These are phyloP conservation scores for Hemicrepidius hirtus DNA, from an alignment of 2,888 invertebrate species.

Conservation along the genomic window DNA sequence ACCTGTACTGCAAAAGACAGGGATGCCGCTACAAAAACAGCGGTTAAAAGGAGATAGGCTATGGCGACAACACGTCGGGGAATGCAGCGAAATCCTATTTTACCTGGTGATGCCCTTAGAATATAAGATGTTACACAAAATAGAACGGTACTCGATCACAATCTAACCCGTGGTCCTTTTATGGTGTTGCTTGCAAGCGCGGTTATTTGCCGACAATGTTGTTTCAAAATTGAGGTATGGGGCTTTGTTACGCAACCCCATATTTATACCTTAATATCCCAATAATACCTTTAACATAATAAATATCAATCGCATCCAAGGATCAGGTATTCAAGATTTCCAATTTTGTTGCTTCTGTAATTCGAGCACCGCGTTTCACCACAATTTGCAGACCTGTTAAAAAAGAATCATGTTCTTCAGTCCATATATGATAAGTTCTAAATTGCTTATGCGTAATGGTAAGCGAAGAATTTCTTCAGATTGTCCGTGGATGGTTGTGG, in stretches of 20 bases:
- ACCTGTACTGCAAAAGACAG: constrained; percentile 61
- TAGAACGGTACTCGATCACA: constrained; percentile 39
- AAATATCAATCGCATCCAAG: constrained; percentile 9
- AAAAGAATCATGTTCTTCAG: constrained; percentile 1
- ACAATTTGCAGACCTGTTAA: constrained; percentile 6
- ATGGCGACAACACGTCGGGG: constrained; percentile 71
- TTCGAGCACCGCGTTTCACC: background rate
- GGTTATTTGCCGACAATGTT: constrained; percentile 43
- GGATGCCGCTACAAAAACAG: constrained; percentile 52
- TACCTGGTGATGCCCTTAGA: constrained; percentile 66
- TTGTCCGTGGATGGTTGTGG: constrained; percentile 68
- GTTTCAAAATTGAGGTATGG: constrained; percentile 44
- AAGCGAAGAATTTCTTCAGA: constrained; percentile 49
- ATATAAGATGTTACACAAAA: constrained; percentile 37
- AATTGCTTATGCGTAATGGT: constrained; percentile 39
- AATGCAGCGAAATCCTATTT: constrained; percentile 71
- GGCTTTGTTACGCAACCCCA: constrained; percentile 39
- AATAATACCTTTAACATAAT: constrained; percentile 30
- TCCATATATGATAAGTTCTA: constrained; percentile 28
- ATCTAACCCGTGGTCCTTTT: constrained; percentile 27
- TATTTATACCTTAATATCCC: constrained; percentile 40
- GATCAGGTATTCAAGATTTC: background rate
- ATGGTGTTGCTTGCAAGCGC: constrained; percentile 13
- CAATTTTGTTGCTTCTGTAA: constrained; percentile 1
- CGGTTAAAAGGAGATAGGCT: constrained; percentile 62